Conservation (phyloP, 53 echinoderm and acorn worm genomes). For the Actinopyga echinites region DNA sequence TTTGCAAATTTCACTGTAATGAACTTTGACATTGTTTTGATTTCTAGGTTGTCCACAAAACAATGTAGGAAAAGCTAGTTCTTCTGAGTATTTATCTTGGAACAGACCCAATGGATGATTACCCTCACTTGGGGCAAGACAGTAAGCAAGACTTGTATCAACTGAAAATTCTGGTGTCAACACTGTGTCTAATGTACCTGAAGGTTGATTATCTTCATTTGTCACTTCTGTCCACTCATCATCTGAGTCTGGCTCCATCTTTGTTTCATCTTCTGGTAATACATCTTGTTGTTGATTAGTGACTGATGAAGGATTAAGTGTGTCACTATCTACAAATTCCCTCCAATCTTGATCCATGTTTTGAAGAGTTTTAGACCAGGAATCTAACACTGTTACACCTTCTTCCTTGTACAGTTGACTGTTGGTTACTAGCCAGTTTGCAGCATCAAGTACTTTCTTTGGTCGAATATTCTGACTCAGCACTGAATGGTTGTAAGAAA, state of each 20-base stretch:
- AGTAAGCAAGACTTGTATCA: conserved; percentile 23
- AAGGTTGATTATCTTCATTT: no score
- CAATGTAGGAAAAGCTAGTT: no score
- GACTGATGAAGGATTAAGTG: neutral
- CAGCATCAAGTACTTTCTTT: no score
- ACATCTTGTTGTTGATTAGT: neutral
- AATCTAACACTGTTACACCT: neutral
- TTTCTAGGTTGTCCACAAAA: conserved; percentile 4
- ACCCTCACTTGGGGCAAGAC: conserved; percentile 32
- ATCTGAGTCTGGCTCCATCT: conserved; percentile 29
- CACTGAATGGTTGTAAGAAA: conserved; percentile 39
- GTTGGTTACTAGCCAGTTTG: no score
- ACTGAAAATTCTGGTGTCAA: conserved; percentile 8
- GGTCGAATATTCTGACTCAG: no score
- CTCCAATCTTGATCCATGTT: conserved; percentile 13
- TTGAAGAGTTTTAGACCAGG: conserved; percentile 1
- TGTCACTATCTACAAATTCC: neutral
- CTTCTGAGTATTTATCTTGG: neutral
- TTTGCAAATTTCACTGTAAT: no score
- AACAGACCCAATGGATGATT: neutral
- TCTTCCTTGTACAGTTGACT: no score
- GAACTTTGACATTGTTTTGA: no score
- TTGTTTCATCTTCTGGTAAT: neutral
- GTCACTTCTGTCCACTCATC: no score
- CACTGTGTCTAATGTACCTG: conserved; percentile 54